Percentiles rank a stretch among this genome's conserved stretches.
phyloP scores from a whole-genome alignment of 2,888 invertebrate species.

The Aphidoletes aphidimyza region DNA sequence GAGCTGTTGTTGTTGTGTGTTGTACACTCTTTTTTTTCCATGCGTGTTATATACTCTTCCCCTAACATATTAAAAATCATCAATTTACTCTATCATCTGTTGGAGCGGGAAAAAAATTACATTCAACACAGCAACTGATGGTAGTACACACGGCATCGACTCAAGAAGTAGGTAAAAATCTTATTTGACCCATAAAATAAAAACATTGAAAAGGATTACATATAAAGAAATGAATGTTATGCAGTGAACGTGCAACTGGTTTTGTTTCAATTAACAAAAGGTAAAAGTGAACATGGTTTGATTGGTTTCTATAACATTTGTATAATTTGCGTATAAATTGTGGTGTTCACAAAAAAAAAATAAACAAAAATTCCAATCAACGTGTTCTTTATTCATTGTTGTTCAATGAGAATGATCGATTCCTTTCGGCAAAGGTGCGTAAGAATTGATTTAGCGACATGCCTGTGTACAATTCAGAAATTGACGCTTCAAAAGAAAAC shows the following conservation, averaged over 20 bases:
- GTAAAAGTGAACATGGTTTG: neutral
- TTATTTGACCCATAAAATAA: constrained; percentile 40
- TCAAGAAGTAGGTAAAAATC: neutral
- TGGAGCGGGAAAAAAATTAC: neutral
- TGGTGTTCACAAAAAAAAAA: no score
- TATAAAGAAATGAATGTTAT: neutral
- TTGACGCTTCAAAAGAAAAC: neutral
- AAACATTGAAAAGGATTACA: neutral
- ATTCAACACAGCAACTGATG: neutral
- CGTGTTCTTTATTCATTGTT: no score
- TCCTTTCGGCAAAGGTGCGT: no score
- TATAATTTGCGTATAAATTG: no score
- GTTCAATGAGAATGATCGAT: no score
- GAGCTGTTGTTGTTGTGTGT: neutral
- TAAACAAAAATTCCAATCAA: no score
- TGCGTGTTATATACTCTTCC: neutral
- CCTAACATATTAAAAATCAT: neutral
- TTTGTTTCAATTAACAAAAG: neutral
- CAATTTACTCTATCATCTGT: neutral
- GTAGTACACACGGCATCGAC: no score
- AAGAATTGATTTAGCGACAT: no score
- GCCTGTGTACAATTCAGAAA: neutral
- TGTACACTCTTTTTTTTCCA: neutral
- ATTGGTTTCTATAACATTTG: no score
- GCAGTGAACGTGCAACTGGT: neutral